Conservation (phyloP, 2,113 vertebrate species). For the Actenoides lindsayi region DNA sequence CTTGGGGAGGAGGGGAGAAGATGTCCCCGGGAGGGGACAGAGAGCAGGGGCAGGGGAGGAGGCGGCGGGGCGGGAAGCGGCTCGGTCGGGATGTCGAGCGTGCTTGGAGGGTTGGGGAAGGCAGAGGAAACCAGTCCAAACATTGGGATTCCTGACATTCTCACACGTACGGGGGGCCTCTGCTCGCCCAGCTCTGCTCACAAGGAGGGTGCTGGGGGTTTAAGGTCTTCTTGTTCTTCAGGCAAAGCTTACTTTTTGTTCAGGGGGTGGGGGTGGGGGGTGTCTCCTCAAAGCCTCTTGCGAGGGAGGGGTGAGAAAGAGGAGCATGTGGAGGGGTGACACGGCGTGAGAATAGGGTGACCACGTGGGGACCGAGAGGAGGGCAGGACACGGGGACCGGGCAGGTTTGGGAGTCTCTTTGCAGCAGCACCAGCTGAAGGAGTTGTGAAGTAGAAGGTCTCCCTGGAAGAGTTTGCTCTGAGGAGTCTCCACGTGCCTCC, state of each 20-base stretch:
- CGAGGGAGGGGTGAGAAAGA: not conserved
- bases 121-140: constrained; percentile 79
- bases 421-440: not conserved
- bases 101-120: constrained; percentile 53
- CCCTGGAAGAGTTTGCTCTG: not conserved
- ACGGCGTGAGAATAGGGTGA: fast-evolving
- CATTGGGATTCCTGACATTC: constrained; percentile 88
- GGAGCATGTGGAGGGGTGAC: fast-evolving
- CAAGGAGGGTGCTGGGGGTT: not conserved
- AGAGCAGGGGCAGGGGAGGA: not conserved
- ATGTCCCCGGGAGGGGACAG: not conserved
- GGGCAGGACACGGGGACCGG: fast-evolving
- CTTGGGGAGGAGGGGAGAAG: not conserved
- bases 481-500: too few species aligned
- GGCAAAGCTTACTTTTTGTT: not conserved
- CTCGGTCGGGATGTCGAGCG: not conserved
- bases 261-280: not conserved
- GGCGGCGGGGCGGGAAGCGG: not conserved
- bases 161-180: constrained; percentile 70
- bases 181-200: not conserved
- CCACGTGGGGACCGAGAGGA: fast-evolving
- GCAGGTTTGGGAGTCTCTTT: not conserved
- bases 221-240: not conserved
- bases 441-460: not conserved
- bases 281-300: not conserved